phyloP scores from a whole-genome alignment of 1,140 invertebrate species.

The Papilio aristodemus region DNA sequence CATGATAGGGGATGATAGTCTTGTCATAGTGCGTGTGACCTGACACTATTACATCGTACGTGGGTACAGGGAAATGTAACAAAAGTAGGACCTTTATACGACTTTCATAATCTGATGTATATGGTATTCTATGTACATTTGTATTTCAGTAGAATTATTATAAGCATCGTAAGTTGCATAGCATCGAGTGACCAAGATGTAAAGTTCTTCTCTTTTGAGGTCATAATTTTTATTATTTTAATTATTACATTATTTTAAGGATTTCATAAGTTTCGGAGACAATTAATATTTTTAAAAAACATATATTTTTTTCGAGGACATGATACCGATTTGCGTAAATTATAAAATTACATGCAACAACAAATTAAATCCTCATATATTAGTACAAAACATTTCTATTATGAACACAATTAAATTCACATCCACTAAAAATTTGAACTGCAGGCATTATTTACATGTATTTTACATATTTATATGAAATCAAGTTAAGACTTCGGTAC shows the following conservation, averaged over 20 bases:
- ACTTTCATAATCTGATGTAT: too few relatives aligned
- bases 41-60: neutral
- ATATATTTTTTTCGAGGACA: neutral
- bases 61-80: too few relatives aligned
- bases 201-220: neutral
- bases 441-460: slow-evolving; percentile 29
- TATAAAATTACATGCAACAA: slow-evolving; percentile 6
- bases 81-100: too few relatives aligned
- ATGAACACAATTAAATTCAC: slow-evolving; percentile 31
- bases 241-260: neutral
- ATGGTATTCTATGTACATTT: too few relatives aligned
- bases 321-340: neutral
- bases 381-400: slow-evolving; percentile 21
- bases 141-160: too few relatives aligned
- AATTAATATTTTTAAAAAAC: neutral
- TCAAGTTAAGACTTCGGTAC: neutral
- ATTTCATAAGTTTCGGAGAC: neutral
- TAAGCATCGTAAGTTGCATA: too few relatives aligned
- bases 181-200: too few relatives aligned
- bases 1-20: neutral
- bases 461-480: slow-evolving; percentile 20
- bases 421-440: slow-evolving; percentile 29
- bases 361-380: slow-evolving; percentile 11
- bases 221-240: slow-evolving; percentile 6
- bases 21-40: too few relatives aligned